Evolutionary conservation across 23 tunicate genomes (phyloP), one percentile per base, ranked within the genome.

Genomic region (Aplidium turbinatum): DNA sequence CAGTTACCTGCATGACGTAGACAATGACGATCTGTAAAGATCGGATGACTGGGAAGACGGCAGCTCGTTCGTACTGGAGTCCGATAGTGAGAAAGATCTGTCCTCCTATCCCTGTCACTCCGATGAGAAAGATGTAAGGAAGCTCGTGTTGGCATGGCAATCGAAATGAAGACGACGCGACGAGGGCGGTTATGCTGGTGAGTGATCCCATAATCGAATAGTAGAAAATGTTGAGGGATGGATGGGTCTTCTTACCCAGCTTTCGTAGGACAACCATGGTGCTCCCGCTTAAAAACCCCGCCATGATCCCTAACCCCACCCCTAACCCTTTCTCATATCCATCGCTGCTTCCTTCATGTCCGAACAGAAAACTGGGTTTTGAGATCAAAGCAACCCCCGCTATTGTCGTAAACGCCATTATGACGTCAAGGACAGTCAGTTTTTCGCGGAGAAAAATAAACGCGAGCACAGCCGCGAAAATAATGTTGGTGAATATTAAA

Each of bases 1-100:
- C n/a, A n/a, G n/a, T 47, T 46, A 89, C 88, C 80, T 89, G 96
- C 56, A 89, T 18, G 31, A 89, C 51, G 57, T 69, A 89, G 18
- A 82, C 75, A 16, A 77, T 21, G 20, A 89, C 80, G 30, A 89
- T 89, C 45, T 89, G 96, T 25, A 76, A 60, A 13, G 87, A 76
- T 31, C 87, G 57, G 19, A 78, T 46, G 0, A 85, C 82, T 18
- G 83, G 78, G 26, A 68, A 42, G 11, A 82, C 79, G 35, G 71
- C 88, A 18, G 96, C 84, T 68, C 87, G 42, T 53, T 89, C 96
- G 35, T 72, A 54, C 52, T 73, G 78, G 25, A 82, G 67, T 0
- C 84, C 79, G 0, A 89, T 11, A 11, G 76, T 71, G 32, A 89
- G 60, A 46, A 76, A 70, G 27, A 38, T 75, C 68, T 89, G 96